A percentile compares a stretch with the other conserved stretches of the same genome.
These are phyloP conservation scores for Lamproptera curius DNA, from an alignment of 2,888 invertebrate genomes.

Conservation along the genomic window DNA sequence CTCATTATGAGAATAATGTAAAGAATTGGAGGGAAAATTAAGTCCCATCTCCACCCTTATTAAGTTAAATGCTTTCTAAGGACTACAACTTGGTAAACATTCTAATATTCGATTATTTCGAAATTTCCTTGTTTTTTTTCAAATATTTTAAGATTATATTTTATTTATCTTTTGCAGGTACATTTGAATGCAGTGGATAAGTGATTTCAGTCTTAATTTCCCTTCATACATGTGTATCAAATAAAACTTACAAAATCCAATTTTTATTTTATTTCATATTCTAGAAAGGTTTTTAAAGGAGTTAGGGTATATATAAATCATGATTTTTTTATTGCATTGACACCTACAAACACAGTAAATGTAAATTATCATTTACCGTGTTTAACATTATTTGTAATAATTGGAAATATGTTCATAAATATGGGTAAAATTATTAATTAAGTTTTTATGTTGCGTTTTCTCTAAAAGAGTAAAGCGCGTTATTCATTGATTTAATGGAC, in stretches of 20 bases:
- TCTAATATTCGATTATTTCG: background rate
- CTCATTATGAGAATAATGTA: constrained; percentile 52
- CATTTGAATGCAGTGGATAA: constrained; percentile 41
- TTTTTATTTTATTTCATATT: too few species aligned
- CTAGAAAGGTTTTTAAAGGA: too few species aligned
- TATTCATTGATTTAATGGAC: too few species aligned
- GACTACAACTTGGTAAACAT: constrained; percentile 57
- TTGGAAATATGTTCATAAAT: too few species aligned
- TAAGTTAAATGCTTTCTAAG: constrained; percentile 35
- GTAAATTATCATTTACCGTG: too few species aligned
- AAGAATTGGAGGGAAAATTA: constrained; percentile 68
- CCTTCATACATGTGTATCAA: constrained; percentile 51
- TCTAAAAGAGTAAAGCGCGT: too few species aligned
- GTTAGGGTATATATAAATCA: too few species aligned
- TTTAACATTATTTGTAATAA: too few species aligned
- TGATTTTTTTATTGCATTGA: too few species aligned
- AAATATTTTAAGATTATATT: background rate
- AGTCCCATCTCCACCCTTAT: constrained; percentile 61
- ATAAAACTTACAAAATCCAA: constrained; percentile 54
- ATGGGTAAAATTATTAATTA: too few species aligned
- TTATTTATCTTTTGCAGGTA: constrained; percentile 60
- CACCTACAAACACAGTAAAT: too few species aligned
- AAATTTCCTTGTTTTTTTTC: background rate
- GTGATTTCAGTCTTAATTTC: constrained; percentile 31
- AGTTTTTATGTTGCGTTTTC: too few species aligned